These are phyloP conservation scores for Hippopotamyrus pictus DNA, from an alignment of 2,797 vertebrate species.

Conservation along the genomic window DNA sequence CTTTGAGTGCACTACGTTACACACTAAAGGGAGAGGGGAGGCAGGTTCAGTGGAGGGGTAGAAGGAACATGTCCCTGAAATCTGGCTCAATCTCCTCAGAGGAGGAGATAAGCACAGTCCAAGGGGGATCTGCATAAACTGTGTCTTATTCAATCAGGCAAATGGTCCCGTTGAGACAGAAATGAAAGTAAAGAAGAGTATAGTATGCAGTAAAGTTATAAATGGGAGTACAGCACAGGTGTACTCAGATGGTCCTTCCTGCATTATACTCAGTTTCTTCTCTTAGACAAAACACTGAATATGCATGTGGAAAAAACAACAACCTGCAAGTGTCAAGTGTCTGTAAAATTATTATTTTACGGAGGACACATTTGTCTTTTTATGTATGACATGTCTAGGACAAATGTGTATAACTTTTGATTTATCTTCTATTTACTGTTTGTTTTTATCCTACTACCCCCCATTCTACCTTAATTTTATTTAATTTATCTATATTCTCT, in stretches of 20 bases:
- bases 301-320: not conserved
- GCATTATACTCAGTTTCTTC: not conserved
- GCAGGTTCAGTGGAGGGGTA: not conserved
- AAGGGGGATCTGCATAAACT: not conserved
- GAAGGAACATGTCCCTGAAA: not conserved
- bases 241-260: not conserved
- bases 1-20: not conserved
- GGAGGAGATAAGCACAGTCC: not conserved
- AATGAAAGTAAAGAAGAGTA: not conserved
- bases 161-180: not conserved
- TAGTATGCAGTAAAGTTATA: not conserved
- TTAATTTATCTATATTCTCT: not conserved
- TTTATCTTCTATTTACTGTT: not conserved
- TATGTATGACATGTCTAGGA: not conserved
- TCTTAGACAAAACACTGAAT: slow-evolving; percentile 21
- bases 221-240: not conserved
- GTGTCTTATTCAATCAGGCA: not conserved
- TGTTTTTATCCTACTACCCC: not conserved
- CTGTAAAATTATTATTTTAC: not conserved
- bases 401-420: not conserved
- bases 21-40: not conserved
- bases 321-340: not conserved
- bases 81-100: not conserved
- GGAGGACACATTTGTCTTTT: not conserved
- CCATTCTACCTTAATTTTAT: not conserved